phyloP scores from a whole-genome alignment of 2,797 vertebrate genomes.

The Lacerta viridis region DNA sequence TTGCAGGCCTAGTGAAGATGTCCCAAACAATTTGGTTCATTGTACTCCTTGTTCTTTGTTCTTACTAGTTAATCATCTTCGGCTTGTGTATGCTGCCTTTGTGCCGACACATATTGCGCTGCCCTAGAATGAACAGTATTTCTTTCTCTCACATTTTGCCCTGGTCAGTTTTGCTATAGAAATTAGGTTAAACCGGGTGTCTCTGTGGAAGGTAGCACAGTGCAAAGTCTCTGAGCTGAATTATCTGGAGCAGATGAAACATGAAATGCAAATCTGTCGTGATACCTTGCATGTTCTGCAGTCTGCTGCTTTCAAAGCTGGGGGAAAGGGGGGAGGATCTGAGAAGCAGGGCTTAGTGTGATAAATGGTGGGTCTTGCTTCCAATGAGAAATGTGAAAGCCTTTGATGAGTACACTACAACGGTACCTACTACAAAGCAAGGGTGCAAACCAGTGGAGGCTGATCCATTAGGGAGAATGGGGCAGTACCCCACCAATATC shows the following conservation, averaged over 20 bases:
- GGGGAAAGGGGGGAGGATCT: not conserved
- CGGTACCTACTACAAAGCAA: constrained; percentile 7
- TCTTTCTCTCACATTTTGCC: not conserved
- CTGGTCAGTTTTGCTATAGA: constrained; percentile 29
- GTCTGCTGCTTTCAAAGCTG: not conserved
- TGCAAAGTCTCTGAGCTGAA: constrained; percentile 28
- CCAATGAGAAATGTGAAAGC: constrained; percentile 27
- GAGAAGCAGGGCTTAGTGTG: not conserved
- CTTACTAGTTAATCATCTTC: constrained; percentile 1
- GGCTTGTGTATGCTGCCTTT: not conserved
- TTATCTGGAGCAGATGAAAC: constrained; percentile 25
- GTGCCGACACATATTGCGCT: not conserved
- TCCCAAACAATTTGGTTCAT: not conserved
- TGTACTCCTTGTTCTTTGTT: constrained; percentile 12
- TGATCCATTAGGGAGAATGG: too few species aligned
- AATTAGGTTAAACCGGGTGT: constrained; percentile 55
- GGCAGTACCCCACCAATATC: too few species aligned
- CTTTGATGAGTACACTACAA: constrained; percentile 50
- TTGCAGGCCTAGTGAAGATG: not conserved
- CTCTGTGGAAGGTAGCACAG: constrained; percentile 22
- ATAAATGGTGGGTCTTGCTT: constrained; percentile 37
- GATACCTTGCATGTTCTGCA: not conserved
- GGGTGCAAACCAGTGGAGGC: not conserved
- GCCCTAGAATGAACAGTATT: constrained; percentile 44
- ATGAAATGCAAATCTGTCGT: constrained; percentile 34